A percentile compares a stretch with the other conserved stretches of the same genome.
These are phyloP conservation scores for Percopsis transmontana DNA, from an alignment of 2,113 vertebrate genomes.

Conservation along the genomic window DNA sequence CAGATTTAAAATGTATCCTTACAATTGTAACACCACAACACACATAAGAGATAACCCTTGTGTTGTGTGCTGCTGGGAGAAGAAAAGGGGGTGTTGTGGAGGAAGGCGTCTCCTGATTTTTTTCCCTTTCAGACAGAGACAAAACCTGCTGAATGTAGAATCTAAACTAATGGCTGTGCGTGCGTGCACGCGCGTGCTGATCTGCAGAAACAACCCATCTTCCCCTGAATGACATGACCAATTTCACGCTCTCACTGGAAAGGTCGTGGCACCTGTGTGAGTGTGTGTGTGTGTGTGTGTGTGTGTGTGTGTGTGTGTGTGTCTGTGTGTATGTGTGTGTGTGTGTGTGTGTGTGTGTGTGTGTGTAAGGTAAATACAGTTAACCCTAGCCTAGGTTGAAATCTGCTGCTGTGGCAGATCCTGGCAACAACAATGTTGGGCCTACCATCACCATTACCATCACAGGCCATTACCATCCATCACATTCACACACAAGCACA, in stretches of 20 bases:
- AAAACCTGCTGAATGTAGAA: constrained; percentile 70
- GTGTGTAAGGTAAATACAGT: constrained; percentile 68
- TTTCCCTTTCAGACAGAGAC: constrained; percentile 52
- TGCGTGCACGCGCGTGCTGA: constrained; percentile 34
- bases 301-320: constrained; percentile 58
- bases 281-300: constrained; percentile 16
- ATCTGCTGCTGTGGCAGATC: constrained; percentile 70
- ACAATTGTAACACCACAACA: too few relatives aligned
- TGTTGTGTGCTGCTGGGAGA: not conserved
- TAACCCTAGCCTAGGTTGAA: constrained; percentile 69
- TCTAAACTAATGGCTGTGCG: constrained; percentile 59
- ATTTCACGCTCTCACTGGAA: constrained; percentile 80
- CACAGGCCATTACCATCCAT: constrained; percentile 61
- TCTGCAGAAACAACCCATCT: constrained; percentile 67
- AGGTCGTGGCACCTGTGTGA: constrained; percentile 61
- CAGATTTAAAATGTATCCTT: too few relatives aligned
- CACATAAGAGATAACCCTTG: too few relatives aligned
- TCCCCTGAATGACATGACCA: constrained; percentile 76
- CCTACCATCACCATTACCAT: constrained; percentile 58
- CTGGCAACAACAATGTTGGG: constrained; percentile 50
- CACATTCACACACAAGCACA: constrained; percentile 9
- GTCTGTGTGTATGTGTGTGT: not conserved
- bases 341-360: constrained; percentile 53
- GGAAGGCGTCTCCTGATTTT: too few relatives aligned
- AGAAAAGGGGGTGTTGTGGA: too few relatives aligned